phyloP scores from a whole-genome alignment of 2,888 invertebrate genomes.

The Penaeus monodon region DNA sequence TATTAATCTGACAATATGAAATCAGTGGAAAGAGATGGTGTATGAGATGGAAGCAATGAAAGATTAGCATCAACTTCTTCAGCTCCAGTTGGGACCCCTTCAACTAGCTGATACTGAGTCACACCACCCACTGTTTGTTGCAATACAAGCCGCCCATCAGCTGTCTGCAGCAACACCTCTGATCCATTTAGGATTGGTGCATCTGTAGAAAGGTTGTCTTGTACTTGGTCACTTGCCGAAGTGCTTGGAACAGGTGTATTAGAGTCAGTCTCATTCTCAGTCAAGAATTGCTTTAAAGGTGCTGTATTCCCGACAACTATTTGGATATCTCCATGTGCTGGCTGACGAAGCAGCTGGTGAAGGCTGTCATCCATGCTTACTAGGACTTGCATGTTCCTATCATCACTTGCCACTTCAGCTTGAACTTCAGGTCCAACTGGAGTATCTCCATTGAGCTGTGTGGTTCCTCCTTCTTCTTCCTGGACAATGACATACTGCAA shows the following conservation, averaged over 20 bases:
- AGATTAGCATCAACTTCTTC: background rate
- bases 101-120: slow-evolving; percentile 57
- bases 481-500: slow-evolving; percentile 50
- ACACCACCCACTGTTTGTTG: slow-evolving; percentile 56
- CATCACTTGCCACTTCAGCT: slow-evolving; percentile 22
- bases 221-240: slow-evolving; percentile 9
- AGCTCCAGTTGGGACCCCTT: slow-evolving; percentile 45
- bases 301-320: slow-evolving; percentile 51
- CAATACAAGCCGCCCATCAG: slow-evolving; percentile 52
- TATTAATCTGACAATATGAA: slow-evolving; percentile 25
- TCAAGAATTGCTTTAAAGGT: slow-evolving; percentile 38
- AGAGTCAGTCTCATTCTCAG: slow-evolving; percentile 9
- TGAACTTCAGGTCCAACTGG: slow-evolving; percentile 30
- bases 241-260: background rate
- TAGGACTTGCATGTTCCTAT: slow-evolving; percentile 36
- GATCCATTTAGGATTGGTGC: slow-evolving; percentile 48
- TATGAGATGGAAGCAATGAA: slow-evolving; percentile 11
- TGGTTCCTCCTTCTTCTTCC: slow-evolving; percentile 27
- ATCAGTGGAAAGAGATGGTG: slow-evolving; percentile 14
- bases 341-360: slow-evolving; percentile 49
- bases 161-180: slow-evolving; percentile 50
- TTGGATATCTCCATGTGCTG: slow-evolving; percentile 41
- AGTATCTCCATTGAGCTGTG: slow-evolving; percentile 10
- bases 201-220: slow-evolving; percentile 31
- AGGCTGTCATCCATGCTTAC: slow-evolving; percentile 49